phyloP scores from a whole-genome alignment of 2,888 invertebrate species.

The Ptychoptera contaminata region DNA sequence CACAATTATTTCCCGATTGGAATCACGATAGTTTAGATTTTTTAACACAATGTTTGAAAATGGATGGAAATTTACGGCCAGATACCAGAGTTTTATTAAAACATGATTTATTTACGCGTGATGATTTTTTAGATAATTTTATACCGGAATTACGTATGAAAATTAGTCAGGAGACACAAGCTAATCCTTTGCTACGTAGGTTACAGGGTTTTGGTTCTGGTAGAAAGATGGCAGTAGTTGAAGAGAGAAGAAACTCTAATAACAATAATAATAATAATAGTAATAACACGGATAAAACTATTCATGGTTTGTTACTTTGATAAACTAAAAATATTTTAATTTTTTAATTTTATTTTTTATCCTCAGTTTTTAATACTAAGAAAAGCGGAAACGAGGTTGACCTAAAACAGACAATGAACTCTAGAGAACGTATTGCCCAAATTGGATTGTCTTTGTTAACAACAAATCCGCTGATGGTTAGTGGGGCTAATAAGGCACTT shows the following conservation, averaged over 20 bases:
- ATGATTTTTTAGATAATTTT: constrained; percentile 49
- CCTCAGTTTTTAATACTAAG: background rate
- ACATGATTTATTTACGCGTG: constrained; percentile 48
- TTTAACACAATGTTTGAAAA: constrained; percentile 34
- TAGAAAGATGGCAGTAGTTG: constrained; percentile 6
- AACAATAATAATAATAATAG: no score
- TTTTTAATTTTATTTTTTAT: no score
- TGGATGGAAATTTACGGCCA: constrained; percentile 49
- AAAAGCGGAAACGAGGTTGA: background rate
- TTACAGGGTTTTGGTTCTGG: constrained; percentile 15
- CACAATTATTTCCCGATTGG: constrained; percentile 31
- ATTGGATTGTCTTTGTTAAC: constrained; percentile 9
- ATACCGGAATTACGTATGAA: constrained; percentile 46
- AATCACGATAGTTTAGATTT: constrained; percentile 31
- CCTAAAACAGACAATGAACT: constrained; percentile 2
- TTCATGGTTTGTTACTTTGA: no score
- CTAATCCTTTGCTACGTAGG: constrained; percentile 32
- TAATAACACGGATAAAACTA: no score
- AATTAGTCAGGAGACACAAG: constrained; percentile 44
- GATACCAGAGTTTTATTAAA: constrained; percentile 45
- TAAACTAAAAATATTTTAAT: no score
- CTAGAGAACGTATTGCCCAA: constrained; percentile 8
- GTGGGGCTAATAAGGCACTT: no score
- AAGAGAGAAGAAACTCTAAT: background rate
- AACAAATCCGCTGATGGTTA: background rate